phyloP scores from a whole-genome alignment of 2,888 invertebrate genomes.

The Nemoura dubitans region DNA sequence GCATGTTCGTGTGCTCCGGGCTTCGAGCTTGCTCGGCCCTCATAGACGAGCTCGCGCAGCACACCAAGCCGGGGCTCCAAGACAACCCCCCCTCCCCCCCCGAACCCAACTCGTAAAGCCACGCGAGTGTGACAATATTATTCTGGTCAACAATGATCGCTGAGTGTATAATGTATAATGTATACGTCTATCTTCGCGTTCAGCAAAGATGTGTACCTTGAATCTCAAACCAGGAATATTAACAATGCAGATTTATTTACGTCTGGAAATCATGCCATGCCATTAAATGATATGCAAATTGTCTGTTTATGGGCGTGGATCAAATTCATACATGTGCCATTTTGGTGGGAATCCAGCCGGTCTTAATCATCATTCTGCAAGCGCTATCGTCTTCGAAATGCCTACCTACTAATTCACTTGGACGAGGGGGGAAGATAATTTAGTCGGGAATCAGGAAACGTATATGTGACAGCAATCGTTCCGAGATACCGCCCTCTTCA shows the following conservation, averaged over 20 bases:
- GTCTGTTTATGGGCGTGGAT: not conserved
- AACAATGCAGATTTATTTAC: constrained; percentile 12
- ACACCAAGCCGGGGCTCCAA: too few species aligned
- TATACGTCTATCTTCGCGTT: not conserved
- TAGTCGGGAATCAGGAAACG: too few species aligned
- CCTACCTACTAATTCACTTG: too few species aligned
- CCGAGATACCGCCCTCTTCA: too few species aligned
- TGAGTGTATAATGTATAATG: not conserved
- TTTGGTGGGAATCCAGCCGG: not conserved
- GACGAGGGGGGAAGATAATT: too few species aligned
- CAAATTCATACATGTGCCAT: not conserved
- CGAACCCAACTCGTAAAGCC: too few species aligned
- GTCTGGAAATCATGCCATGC: not conserved
- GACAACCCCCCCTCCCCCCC: too few species aligned
- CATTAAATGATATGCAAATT: constrained; percentile 7
- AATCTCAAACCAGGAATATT: not conserved
- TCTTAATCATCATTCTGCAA: not conserved
- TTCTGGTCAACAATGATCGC: not conserved
- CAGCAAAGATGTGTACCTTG: not conserved
- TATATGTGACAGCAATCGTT: too few species aligned
- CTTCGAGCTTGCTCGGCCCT: too few species aligned
- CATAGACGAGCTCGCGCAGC: too few species aligned
- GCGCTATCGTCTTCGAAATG: too few species aligned
- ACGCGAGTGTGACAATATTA: not conserved
- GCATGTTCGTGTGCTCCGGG: too few species aligned